Conservation (phyloP, 2,888 invertebrate genomes). For the Hesperia comma region DNA sequence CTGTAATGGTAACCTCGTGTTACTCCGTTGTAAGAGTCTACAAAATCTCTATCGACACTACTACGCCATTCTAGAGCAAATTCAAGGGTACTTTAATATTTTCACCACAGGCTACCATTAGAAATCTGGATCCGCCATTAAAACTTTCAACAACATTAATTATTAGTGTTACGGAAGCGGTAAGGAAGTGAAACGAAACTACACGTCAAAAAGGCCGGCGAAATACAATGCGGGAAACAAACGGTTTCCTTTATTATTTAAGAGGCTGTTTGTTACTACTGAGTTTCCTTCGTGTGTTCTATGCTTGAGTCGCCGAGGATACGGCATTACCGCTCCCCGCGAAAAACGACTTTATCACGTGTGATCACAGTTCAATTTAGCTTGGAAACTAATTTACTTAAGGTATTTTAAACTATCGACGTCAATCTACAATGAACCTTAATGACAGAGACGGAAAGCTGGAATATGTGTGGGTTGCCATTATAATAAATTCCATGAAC, state of each 20-base stretch:
- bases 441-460: too few relatives aligned
- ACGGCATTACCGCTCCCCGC: too few relatives aligned
- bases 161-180: constrained; percentile 19
- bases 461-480: too few relatives aligned
- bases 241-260: constrained; percentile 23
- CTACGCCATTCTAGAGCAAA: background rate
- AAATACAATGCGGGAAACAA: constrained; percentile 7
- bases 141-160: constrained; percentile 34
- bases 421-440: too few relatives aligned
- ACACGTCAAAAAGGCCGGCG: constrained; percentile 23
- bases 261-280: constrained; percentile 15
- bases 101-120: background rate
- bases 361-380: too few relatives aligned
- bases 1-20: too few relatives aligned
- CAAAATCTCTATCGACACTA: background rate
- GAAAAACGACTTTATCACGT: too few relatives aligned
- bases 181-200: constrained; percentile 26
- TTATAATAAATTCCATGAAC: too few relatives aligned
- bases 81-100: background rate
- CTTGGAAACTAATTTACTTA: too few relatives aligned
- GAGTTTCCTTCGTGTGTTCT: background rate
- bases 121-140: constrained; percentile 16
- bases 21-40: background rate
- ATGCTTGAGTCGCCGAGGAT: too few relatives aligned
- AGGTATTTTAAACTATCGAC: too few relatives aligned